These are phyloP conservation scores for Melanchra persicariae DNA, from an alignment of 2,888 invertebrate species.

Conservation along the genomic window DNA sequence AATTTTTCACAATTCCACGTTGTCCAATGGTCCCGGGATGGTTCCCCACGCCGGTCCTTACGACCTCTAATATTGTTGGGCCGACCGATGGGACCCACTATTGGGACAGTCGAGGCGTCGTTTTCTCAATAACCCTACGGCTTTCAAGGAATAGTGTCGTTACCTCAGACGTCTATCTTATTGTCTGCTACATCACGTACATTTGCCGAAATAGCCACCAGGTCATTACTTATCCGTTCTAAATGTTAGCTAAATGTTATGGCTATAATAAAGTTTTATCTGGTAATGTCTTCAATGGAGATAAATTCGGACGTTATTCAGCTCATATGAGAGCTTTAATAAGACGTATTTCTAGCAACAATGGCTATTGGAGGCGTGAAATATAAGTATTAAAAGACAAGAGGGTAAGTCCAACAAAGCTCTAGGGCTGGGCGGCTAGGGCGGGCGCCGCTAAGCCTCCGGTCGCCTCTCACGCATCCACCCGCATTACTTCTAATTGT, in stretches of 20 bases:
- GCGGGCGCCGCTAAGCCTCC: conserved; percentile 79
- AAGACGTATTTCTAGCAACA: conserved; percentile 68
- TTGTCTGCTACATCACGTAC: conserved; percentile 72
- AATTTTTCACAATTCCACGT: conserved; percentile 49
- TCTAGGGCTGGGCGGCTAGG: conserved; percentile 71
- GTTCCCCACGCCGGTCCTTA: conserved; percentile 64
- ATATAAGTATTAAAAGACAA: conserved; percentile 85
- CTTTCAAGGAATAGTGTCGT: conserved; percentile 68
- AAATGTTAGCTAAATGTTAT: conserved; percentile 69
- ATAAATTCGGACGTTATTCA: conserved; percentile 42
- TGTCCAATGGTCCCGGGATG: conserved; percentile 44
- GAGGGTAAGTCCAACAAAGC: conserved; percentile 86
- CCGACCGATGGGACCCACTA: conserved; percentile 70
- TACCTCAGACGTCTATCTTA: conserved; percentile 72
- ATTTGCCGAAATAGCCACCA: conserved; percentile 66
- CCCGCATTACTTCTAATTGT: conserved; percentile 90
- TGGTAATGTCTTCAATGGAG: conserved; percentile 55
- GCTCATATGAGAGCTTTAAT: conserved; percentile 51
- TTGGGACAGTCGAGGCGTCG: conserved; percentile 67
- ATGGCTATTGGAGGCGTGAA: conserved; percentile 74
- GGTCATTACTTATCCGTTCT: conserved; percentile 69
- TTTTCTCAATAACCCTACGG: conserved; percentile 68
- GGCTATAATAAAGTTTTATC: conserved; percentile 69
- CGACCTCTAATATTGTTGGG: conserved; percentile 69
- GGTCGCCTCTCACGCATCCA: conserved; percentile 85